Conservation (phyloP, 2,797 vertebrate genomes). For the Sebastes cheni region DNA sequence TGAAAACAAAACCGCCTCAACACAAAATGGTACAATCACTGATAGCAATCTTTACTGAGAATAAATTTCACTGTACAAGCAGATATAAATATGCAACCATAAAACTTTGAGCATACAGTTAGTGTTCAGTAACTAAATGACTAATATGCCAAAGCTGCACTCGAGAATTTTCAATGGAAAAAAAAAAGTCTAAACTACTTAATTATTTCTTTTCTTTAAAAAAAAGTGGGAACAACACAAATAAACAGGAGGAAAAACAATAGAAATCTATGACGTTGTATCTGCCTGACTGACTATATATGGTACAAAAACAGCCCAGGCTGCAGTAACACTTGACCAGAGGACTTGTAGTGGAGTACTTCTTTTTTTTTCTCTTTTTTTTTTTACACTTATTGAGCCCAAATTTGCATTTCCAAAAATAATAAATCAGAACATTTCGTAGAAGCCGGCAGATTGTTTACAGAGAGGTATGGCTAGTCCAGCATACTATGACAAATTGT, state of each 20-base stretch:
- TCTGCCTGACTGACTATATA: conserved; percentile 16
- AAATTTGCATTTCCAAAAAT: not conserved
- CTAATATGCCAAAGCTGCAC: conserved; percentile 69
- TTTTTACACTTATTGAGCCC: not conserved
- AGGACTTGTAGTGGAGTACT: not conserved
- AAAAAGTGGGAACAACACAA: conserved; percentile 28
- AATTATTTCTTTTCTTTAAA: not conserved
- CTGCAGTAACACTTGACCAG: conserved; percentile 59
- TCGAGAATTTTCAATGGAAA: conserved; percentile 46
- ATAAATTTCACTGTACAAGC: conserved; percentile 79
- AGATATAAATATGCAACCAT: conserved; percentile 84
- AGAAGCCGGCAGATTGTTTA: not conserved
- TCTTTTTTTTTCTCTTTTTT: not conserved
- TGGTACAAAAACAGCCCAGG: conserved; percentile 59
- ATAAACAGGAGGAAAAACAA: conserved; percentile 20
- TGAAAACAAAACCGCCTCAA: not conserved
- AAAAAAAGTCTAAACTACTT: conserved; percentile 33
- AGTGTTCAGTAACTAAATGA: conserved; percentile 72
- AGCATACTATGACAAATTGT: not conserved
- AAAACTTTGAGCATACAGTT: conserved; percentile 75
- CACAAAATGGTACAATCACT: conserved; percentile 57
- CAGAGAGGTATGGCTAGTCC: not conserved
- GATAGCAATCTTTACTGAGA: conserved; percentile 74
- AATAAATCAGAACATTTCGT: not conserved
- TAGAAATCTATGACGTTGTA: conserved; percentile 18